A percentile compares a stretch with the other conserved stretches of the same genome.
These are phyloP conservation scores for Meiosimyza platycephala DNA, from an alignment of 2,888 invertebrate genomes.

Conservation along the genomic window DNA sequence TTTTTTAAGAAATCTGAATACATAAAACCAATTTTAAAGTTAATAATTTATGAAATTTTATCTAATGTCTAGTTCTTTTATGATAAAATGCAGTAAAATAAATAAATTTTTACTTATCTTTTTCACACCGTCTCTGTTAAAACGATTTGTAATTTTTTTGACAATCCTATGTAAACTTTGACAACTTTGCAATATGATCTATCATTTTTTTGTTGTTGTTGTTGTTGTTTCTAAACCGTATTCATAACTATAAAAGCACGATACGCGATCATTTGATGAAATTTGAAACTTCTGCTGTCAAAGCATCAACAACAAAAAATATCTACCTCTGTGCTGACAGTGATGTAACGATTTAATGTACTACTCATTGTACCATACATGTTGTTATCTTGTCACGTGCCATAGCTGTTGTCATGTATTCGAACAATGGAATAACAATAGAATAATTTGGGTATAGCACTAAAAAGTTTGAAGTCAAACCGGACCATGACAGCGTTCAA, in stretches of 20 bases:
- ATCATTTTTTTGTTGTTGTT: conserved; percentile 8
- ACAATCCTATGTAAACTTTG: neutral
- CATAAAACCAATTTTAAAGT: too few species aligned
- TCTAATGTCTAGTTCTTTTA: too few species aligned
- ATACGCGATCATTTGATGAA: conserved; percentile 21
- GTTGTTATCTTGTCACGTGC: conserved; percentile 21
- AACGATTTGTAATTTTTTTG: neutral
- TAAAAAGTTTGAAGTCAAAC: neutral
- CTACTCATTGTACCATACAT: neutral
- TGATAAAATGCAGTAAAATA: too few species aligned
- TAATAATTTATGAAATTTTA: too few species aligned
- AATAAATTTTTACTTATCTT: too few species aligned
- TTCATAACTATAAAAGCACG: conserved; percentile 10
- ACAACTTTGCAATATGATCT: conserved; percentile 27
- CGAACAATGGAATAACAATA: neutral
- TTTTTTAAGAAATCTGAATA: too few species aligned
- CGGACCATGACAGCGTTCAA: neutral
- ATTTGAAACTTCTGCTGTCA: conserved; percentile 19
- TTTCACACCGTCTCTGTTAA: too few species aligned
- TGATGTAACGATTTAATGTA: conserved; percentile 15
- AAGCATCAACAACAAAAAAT: too few species aligned
- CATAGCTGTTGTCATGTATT: neutral
- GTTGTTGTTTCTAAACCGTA: neutral
- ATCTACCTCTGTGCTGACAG: neutral
- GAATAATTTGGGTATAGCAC: neutral